Conservation (phyloP, 2,888 invertebrate genomes). For the Azorinus chamasolen region DNA sequence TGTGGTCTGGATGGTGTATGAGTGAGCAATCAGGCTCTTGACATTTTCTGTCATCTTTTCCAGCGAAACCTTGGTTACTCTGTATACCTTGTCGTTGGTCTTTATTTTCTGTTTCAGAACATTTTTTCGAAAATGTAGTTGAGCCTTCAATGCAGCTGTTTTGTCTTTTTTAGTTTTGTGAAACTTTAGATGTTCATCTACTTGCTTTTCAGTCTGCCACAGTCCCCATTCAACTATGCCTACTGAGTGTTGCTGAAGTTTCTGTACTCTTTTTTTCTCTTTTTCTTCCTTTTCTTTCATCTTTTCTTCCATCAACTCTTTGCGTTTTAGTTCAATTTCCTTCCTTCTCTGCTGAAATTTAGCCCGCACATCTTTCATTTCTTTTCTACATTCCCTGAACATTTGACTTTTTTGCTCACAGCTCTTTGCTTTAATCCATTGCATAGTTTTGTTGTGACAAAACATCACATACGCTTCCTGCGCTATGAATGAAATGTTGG, state of each 20-base stretch:
- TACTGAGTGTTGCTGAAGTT: conserved; percentile 1
- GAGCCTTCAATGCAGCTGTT: conserved; percentile 12
- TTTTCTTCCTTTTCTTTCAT: conserved; percentile 9
- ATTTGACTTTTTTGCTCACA: conserved; percentile 12
- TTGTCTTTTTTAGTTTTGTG: conserved; percentile 29
- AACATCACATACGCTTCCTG: conserved; percentile 43
- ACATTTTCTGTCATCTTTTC: conserved; percentile 11
- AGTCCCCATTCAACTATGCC: conserved; percentile 44
- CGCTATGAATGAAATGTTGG: conserved; percentile 33
- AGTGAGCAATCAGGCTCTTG: conserved; percentile 6
- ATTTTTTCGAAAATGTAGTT: conserved; percentile 14
- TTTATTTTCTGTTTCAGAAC: conserved; percentile 1
- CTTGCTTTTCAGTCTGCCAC: conserved; percentile 50
- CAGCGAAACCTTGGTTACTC: conserved; percentile 1
- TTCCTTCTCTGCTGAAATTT: conserved; percentile 36
- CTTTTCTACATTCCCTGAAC: conserved; percentile 25
- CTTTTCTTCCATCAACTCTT: conserved; percentile 24
- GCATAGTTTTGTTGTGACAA: conserved; percentile 38
- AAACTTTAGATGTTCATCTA: conserved; percentile 25
- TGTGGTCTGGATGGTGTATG: background rate
- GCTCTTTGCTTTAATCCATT: conserved; percentile 15
- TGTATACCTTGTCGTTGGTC: conserved; percentile 1
- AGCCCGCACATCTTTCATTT: conserved; percentile 16
- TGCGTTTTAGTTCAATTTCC: conserved; percentile 45
- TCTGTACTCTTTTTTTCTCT: conserved; percentile 7